Conservation (phyloP, 2,797 vertebrate species). For the Danio kyathit region DNA sequence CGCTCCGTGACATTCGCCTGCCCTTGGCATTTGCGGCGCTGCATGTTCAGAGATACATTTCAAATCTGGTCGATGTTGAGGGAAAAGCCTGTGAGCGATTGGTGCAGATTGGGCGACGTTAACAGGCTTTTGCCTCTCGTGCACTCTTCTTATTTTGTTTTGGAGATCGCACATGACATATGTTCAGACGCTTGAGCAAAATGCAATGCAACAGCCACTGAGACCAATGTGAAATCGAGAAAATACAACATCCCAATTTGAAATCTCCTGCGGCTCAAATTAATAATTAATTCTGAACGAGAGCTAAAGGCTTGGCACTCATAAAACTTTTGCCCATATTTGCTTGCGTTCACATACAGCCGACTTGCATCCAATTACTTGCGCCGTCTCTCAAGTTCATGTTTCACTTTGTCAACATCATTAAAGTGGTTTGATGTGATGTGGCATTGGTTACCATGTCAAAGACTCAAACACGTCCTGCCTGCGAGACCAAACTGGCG, state of each 20-base stretch:
- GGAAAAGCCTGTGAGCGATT: slow-evolving; percentile 48
- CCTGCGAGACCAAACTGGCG: not conserved
- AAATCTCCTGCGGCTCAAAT: slow-evolving; percentile 76
- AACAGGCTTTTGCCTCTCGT: slow-evolving; percentile 19
- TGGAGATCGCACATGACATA: slow-evolving; percentile 8
- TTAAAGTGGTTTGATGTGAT: slow-evolving; percentile 35
- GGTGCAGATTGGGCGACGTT: slow-evolving; percentile 54
- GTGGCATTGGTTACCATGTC: slow-evolving; percentile 5
- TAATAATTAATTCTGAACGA: slow-evolving; percentile 81
- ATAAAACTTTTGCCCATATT: slow-evolving; percentile 69
- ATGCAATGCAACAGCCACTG: slow-evolving; percentile 52
- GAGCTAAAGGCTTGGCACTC: slow-evolving; percentile 70
- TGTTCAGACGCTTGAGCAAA: slow-evolving; percentile 43
- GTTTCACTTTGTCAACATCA: slow-evolving; percentile 37
- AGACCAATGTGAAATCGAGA: slow-evolving; percentile 55
- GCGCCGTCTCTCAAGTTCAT: slow-evolving; percentile 13
- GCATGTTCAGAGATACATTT: slow-evolving; percentile 64
- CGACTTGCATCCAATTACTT: slow-evolving; percentile 29
- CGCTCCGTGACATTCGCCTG: slow-evolving; percentile 70
- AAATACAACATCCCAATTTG: slow-evolving; percentile 69
- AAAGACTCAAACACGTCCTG: not conserved
- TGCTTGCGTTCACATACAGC: slow-evolving; percentile 73
- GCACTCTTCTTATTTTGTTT: not conserved
- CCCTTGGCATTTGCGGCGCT: slow-evolving; percentile 55
- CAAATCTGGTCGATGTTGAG: slow-evolving; percentile 56